Percentiles rank a stretch among this genome's conserved stretches.
phyloP scores from a whole-genome alignment of 2,113 vertebrate species.

The Oophaga pumilio region DNA sequence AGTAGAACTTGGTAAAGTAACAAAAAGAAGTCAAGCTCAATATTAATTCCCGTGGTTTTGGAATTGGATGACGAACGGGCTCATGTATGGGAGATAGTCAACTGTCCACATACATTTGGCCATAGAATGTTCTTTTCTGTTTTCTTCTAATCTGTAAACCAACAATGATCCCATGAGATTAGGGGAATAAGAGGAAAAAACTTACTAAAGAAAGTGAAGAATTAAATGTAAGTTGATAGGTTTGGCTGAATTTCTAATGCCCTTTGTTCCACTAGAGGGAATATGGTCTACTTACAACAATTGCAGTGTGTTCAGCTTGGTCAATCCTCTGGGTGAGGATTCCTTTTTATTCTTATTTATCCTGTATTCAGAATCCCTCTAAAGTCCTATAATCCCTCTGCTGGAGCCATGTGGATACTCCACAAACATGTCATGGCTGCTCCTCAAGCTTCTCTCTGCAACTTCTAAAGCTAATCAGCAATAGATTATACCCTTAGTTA shows the following conservation, averaged over 20 bases:
- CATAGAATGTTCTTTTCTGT: neutral
- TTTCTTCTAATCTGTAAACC: neutral
- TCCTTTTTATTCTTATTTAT: slow-evolving; percentile 45
- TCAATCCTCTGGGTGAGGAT: slow-evolving; percentile 30
- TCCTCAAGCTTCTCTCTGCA: slow-evolving; percentile 39
- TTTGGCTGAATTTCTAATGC: neutral
- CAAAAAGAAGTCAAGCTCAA: too few species aligned
- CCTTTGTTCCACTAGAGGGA: neutral
- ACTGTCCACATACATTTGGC: neutral
- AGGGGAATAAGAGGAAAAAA: neutral
- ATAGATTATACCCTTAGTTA: slow-evolving; percentile 54
- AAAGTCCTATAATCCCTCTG: slow-evolving; percentile 53
- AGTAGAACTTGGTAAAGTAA: too few species aligned
- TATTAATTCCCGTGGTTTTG: neutral
- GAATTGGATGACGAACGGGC: too few species aligned
- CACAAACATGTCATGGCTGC: slow-evolving; percentile 40
- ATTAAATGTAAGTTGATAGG: neutral
- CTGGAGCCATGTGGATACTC: slow-evolving; percentile 38
- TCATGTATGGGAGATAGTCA: neutral
- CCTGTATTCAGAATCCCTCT: slow-evolving; percentile 33
- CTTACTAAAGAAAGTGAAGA: neutral
- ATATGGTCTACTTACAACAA: neutral
- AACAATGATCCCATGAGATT: neutral
- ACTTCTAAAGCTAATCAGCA: slow-evolving; percentile 48
- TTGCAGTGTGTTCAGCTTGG: slow-evolving; percentile 4